Conservation (phyloP, 2,113 vertebrate species). For the Cynocephalus volans region DNA sequence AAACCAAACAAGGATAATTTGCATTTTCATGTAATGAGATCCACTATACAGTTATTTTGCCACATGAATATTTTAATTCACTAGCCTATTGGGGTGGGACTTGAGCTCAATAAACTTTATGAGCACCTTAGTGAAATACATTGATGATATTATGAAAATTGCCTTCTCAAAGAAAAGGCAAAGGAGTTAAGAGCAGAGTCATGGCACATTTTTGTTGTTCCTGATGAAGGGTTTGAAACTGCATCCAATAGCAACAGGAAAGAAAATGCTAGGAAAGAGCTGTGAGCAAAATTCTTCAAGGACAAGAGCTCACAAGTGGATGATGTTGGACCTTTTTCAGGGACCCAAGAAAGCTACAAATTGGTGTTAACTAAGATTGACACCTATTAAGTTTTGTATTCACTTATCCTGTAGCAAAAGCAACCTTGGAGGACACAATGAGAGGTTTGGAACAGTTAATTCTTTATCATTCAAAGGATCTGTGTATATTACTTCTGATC, state of each 20-base stretch:
- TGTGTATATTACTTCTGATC: neutral
- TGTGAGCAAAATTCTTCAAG: neutral
- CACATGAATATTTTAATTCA: neutral
- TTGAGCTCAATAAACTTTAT: neutral
- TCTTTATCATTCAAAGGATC: neutral
- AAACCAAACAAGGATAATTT: neutral
- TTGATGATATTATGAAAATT: neutral
- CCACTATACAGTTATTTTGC: neutral
- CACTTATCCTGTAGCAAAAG: neutral
- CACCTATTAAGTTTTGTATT: neutral
- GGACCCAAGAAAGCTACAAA: neutral
- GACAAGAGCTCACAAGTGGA: neutral
- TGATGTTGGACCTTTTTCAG: neutral
- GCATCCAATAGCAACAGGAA: neutral
- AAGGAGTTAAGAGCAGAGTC: neutral
- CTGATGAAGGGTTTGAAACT: neutral
- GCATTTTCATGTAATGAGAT: neutral
- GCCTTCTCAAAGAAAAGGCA: conserved; percentile 17
- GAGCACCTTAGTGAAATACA: neutral
- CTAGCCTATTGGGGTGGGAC: neutral
- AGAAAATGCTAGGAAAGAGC: neutral
- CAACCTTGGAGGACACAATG: neutral
- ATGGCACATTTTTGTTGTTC: neutral
- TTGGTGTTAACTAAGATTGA: neutral
- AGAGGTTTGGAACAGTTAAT: neutral